Percentiles rank a stretch among this genome's conserved stretches.
Conservation (phyloP, 2,888 invertebrate genomes). For the Volucella bombylans region DNA sequence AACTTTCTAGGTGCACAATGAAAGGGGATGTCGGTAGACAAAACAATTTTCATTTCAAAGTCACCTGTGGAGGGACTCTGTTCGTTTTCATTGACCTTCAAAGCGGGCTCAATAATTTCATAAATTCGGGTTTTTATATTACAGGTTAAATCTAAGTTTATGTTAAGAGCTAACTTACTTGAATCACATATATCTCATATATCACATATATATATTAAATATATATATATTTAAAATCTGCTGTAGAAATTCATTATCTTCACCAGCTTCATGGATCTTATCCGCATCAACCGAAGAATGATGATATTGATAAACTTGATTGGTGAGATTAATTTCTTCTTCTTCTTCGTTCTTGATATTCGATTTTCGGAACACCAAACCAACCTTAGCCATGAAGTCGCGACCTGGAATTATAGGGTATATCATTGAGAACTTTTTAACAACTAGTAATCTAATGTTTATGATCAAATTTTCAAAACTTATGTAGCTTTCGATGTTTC, state of each 20-base stretch:
- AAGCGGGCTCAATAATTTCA: background rate
- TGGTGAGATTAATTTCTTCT: background rate
- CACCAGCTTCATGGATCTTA: background rate
- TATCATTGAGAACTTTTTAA: background rate
- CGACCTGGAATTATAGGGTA: conserved; percentile 1
- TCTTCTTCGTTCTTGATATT: background rate
- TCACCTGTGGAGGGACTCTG: conserved; percentile 1
- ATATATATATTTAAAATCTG: background rate
- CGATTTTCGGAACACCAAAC: background rate
- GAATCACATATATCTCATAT: background rate
- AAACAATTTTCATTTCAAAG: conserved; percentile 19
- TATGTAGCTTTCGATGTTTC: conserved; percentile 27
- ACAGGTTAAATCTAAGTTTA: background rate
- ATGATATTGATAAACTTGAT: background rate
- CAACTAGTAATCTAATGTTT: background rate
- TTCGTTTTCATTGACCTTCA: background rate
- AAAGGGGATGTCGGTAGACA: conserved; percentile 16
- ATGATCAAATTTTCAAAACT: conserved; percentile 28
- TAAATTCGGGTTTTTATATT: background rate
- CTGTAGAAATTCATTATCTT: background rate
- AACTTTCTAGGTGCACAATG: conserved; percentile 17
- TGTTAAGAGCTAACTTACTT: background rate
- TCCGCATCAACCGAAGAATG: background rate
- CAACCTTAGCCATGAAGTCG: background rate
- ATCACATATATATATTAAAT: no score